Evolutionary conservation across 2,888 invertebrate species (phyloP).

Genomic region (Sarcophaga subvicina): DNA sequence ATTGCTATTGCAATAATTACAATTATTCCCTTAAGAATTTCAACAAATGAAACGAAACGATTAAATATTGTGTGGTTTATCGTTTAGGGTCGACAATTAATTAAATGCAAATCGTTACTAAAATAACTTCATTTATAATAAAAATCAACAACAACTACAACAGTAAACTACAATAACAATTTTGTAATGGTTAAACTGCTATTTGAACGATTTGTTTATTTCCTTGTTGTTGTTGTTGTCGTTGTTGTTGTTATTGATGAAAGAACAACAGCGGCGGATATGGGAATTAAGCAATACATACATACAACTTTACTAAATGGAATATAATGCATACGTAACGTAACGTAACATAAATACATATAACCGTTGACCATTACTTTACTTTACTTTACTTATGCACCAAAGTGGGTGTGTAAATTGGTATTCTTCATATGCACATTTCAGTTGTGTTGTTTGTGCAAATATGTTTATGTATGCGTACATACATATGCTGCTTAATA

Average conservation of each 20-base stretch:
- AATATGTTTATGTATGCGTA: no score
- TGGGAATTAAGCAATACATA: slow-evolving; percentile 44
- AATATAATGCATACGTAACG: neutral
- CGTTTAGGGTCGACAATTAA: slow-evolving; percentile 54
- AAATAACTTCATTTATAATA: slow-evolving; percentile 64
- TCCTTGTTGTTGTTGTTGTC: no score
- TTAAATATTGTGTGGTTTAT: neutral
- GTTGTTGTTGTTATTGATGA: neutral
- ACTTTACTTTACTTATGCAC: neutral
- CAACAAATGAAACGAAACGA: neutral
- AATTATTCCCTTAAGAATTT: slow-evolving; percentile 41
- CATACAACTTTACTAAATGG: neutral
- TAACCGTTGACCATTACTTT: neutral
- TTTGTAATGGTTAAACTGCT: neutral
- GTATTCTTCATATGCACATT: no score
- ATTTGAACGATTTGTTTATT: neutral
- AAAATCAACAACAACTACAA: slow-evolving; percentile 18
- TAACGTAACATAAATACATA: neutral
- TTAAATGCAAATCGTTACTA: slow-evolving; percentile 64
- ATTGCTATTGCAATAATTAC: slow-evolving; percentile 37
- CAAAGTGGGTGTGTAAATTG: neutral
- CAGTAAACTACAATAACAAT: neutral
- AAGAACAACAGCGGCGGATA: slow-evolving; percentile 52
- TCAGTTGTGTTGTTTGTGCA: no score
- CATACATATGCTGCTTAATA: no score